phyloP scores from a whole-genome alignment of 2,113 vertebrate species.

The Alouatta palliata region DNA sequence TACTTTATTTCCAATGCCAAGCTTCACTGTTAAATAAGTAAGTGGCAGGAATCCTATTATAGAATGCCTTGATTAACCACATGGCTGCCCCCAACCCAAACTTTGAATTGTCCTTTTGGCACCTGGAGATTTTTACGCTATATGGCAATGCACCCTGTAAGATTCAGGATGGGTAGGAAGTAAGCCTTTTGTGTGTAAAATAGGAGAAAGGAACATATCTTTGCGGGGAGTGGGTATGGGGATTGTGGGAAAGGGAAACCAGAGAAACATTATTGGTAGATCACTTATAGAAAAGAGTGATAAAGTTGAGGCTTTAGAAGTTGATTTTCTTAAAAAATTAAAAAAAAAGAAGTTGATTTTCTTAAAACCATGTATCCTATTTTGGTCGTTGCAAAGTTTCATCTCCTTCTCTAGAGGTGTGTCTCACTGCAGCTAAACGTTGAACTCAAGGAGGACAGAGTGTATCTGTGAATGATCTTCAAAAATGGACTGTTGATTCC shows the following conservation, averaged over 20 bases:
- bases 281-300: not conserved
- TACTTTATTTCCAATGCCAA: not conserved
- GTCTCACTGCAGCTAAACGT: not conserved
- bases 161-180: not conserved
- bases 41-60: not conserved
- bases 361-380: not conserved
- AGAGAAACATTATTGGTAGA: not conserved
- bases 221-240: not conserved
- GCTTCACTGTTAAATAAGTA: not conserved
- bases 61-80: not conserved
- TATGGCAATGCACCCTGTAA: not conserved
- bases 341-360: not conserved
- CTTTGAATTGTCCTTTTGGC: not conserved
- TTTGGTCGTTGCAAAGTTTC: conserved; percentile 25
- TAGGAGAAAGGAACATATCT: not conserved
- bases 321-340: not conserved
- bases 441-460: not conserved
- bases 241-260: not conserved
- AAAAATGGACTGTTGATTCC: conserved; percentile 22
- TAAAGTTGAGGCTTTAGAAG: conserved; percentile 23
- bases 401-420: not conserved
- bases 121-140: conserved; percentile 1
- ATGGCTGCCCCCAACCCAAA: not conserved
- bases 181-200: conserved; percentile 13
- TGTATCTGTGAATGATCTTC: not conserved